phyloP scores from a whole-genome alignment of 2,888 invertebrate genomes.

The Ochropacha duplaris region DNA sequence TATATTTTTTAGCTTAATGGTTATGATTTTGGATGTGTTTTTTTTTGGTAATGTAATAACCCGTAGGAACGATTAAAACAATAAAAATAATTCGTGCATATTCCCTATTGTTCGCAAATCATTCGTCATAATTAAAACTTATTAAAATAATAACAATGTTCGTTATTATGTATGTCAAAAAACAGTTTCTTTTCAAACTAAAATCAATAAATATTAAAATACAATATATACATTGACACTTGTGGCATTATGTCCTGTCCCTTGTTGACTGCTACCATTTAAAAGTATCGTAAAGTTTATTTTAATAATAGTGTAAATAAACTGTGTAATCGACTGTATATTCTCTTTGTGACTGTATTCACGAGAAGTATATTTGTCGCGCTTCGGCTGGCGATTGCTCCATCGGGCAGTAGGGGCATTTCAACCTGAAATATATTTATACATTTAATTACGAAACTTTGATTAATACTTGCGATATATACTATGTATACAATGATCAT shows the following conservation, averaged over 20 bases:
- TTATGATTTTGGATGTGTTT: too few species aligned
- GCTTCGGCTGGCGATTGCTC: constrained; percentile 97
- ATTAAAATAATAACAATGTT: not conserved
- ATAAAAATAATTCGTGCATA: too few species aligned
- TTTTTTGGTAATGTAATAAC: too few species aligned
- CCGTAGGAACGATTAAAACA: too few species aligned
- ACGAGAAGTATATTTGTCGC: constrained; percentile 95
- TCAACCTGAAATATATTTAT: constrained; percentile 87
- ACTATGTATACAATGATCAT: too few species aligned
- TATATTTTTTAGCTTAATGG: too few species aligned
- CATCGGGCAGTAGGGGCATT: constrained; percentile 99
- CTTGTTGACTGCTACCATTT: constrained; percentile 3
- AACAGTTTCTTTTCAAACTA: not conserved
- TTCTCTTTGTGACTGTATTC: too few species aligned
- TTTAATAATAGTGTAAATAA: constrained; percentile 10
- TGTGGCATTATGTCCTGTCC: not conserved
- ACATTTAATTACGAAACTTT: not conserved
- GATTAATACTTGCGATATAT: too few species aligned
- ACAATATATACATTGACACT: not conserved
- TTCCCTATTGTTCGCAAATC: too few species aligned
- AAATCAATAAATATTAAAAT: not conserved
- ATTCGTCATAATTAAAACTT: not conserved
- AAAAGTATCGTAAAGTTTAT: constrained; percentile 3
- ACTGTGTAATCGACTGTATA: constrained; percentile 8
- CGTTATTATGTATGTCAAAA: not conserved